Evolutionary conservation across 2,113 vertebrate species (phyloP).

Genomic region (Nipponia nippon): DNA sequence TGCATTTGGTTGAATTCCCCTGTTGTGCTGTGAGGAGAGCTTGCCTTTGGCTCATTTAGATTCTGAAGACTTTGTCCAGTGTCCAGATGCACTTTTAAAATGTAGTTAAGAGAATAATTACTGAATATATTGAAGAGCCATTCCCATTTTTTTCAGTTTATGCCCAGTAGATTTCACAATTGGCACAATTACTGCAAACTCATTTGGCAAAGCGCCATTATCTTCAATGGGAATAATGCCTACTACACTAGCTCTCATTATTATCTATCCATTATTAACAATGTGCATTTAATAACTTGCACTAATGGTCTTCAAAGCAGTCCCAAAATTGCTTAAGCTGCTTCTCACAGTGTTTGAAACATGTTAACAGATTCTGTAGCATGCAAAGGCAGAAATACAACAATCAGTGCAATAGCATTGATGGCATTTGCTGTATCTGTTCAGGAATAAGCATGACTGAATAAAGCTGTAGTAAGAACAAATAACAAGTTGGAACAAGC

Average conservation of each 20-base stretch:
- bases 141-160: conserved; percentile 28
- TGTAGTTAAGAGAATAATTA: conserved; percentile 62
- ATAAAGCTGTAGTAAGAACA: not conserved
- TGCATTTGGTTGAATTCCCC: conserved; percentile 56
- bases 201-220: conserved; percentile 23
- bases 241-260: not conserved
- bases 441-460: not conserved
- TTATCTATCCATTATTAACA: conserved; percentile 27
- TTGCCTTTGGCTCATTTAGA: conserved; percentile 65
- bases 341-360: not conserved
- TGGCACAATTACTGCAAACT: conserved; percentile 29
- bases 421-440: not conserved
- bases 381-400: not conserved
- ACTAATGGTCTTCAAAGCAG: not conserved
- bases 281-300: conserved; percentile 23
- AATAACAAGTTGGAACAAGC: not conserved
- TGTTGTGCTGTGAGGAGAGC: conserved; percentile 28
- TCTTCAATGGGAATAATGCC: not conserved
- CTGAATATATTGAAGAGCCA: conserved; percentile 36
- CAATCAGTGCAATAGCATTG: not conserved
- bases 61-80: conserved; percentile 61
- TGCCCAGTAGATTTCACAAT: conserved; percentile 37
- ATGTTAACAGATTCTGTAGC: not conserved
- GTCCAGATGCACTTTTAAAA: conserved; percentile 67
- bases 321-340: not conserved